Base-by-base conservation (phyloP, 2,113 vertebrate genomes). In the Lepus timidus region DNA sequence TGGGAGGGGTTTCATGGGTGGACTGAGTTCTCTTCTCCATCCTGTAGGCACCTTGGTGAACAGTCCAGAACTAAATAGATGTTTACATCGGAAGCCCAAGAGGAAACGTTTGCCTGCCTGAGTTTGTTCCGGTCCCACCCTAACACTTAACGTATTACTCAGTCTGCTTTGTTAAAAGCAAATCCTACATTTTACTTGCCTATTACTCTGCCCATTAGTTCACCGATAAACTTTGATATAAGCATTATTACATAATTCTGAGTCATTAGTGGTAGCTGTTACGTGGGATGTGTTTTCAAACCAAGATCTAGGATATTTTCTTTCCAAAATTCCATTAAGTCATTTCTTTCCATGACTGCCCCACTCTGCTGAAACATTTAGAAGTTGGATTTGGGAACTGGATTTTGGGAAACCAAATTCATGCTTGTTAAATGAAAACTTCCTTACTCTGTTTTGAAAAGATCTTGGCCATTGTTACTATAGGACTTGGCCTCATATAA, bases 391-490 rank as follows among this genome's bases (percentile, higher is more conserved):
- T 93, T 95, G 88, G 68, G 68, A 95, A 84, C 31, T 71, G 90
- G n/a, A 74, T 91, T 96, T 94, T 94, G 71, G 83, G 82, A 94
- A 94, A 94, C 62, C 13, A 96, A 95, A 93, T 85, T 96, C 29
- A 58, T 75, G 83, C 23, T 71, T 94, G 5, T 88, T 9, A 95
- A 92, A 86, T 1, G 58, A 95, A 94, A 91, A 85, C 29, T 71
- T 96, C 16, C 23, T 70, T n/a, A 70, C 71, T 81, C 33, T 95
- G 65, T 87, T 96, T 95, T 90, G 51, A 92, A 93, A 93, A 93
- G 36, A 39, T 62, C 74, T 36, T 95, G 70, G 29, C 23, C 55
- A 61, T 91, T 96, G 20, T 91, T 89, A 73, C 93, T 92, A 61
- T 80, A 96, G 58, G 64, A 88, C 44, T 93, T 93, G 82, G 51